Base-by-base conservation (phyloP, 2,888 invertebrate genomes). In the Cantharis lateralis region DNA sequence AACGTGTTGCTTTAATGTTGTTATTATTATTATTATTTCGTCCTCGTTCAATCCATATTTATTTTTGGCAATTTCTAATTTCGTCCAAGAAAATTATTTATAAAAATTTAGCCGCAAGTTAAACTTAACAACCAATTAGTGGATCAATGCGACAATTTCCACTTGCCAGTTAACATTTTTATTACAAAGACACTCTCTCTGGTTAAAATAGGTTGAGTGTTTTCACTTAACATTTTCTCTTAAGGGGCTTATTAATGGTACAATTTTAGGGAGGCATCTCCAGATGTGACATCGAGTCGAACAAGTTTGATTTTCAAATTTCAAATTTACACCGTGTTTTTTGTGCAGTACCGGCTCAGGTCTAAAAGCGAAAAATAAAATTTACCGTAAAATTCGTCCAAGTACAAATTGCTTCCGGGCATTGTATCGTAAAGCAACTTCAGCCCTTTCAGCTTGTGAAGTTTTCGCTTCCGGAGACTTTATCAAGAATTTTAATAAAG, bases 1-100 rank as follows among this genome's bases (percentile, higher is more conserved):
- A 82, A 84, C 84, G 81, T 83, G 84, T 84, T 84, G 84, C 84
- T 83, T 78, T 77, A 70, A 75, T 79, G 81, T 78, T 48, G 48
- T 48, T n/a, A 24, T 24, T 80, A 78, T 80, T 79, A 79, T 80
- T 78, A 75, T 24, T 9, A 24, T 24, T 24, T 24, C 24, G 24
- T 24, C 70, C 11, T 61, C 68, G 13, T 18, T 13, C 48, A 9
- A 48, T 7, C n/a, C 1, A 0, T n/a, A 48, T 48, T n/a, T n/a
- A n/a, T 48, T n/a, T 48, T n/a, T 48, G n/a, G n/a, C n/a, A n/a
- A 7, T 48, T n/a, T 2, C 0, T 0, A 48, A 48, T 48, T 48
- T 48, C 11, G n/a, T 48, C n/a, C 32, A 13, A 48, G n/a, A 7
- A 48, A 48, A n/a, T n/a, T 48, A n/a, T 48, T n/a, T 7, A 3